Conservation (phyloP, 2,113 vertebrate species). For the Zeus faber region DNA sequence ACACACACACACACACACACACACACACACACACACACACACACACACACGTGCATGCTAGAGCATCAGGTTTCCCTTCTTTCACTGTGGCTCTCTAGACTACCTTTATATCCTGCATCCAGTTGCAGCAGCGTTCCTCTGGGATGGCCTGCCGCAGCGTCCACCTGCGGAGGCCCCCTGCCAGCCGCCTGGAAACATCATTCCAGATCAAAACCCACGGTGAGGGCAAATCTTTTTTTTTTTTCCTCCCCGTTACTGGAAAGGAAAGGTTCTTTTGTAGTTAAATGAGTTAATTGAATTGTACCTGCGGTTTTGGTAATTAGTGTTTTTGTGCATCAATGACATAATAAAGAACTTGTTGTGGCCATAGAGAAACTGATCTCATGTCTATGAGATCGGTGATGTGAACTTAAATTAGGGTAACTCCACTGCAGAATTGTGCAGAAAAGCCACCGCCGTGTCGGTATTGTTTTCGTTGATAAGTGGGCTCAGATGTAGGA, state of each 20-base stretch:
- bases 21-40: not conserved
- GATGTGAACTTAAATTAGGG: too few relatives aligned
- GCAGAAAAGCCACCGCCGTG: not conserved
- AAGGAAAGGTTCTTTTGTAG: not conserved
- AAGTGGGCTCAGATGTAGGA: constrained; percentile 43
- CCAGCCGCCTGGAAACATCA: constrained; percentile 30
- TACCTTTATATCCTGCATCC: not conserved
- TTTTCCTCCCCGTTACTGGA: too few relatives aligned
- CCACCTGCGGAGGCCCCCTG: constrained; percentile 30
- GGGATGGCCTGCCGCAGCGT: constrained; percentile 51
- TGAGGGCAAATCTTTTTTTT: constrained; percentile 26
- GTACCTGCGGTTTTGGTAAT: too few relatives aligned
- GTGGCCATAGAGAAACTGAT: too few relatives aligned
- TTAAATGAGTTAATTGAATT: not conserved
- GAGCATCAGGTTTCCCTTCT: constrained; percentile 48
- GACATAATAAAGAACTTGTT: too few relatives aligned
- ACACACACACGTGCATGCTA: not conserved
- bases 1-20: not conserved
- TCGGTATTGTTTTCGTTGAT: constrained; percentile 27
- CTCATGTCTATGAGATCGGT: too few relatives aligned
- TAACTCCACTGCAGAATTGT: too few relatives aligned
- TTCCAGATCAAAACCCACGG: constrained; percentile 56
- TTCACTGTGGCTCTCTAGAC: constrained; percentile 15
- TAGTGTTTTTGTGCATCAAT: too few relatives aligned
- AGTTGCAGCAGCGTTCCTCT: not conserved